Base-by-base conservation (phyloP, 2,797 vertebrate species). In the Coreius guichenoti region DNA sequence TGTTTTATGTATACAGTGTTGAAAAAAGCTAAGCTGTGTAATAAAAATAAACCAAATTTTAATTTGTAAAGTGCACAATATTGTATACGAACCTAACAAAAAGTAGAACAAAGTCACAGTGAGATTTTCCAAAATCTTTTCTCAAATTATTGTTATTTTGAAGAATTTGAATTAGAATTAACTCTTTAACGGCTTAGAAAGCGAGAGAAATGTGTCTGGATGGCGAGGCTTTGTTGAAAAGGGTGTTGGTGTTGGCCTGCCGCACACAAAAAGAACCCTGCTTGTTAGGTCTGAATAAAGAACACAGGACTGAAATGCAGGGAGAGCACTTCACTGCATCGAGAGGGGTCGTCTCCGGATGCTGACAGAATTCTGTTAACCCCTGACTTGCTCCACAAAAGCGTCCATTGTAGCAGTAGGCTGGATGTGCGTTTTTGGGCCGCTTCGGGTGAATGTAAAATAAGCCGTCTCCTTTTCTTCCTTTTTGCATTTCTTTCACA, bases 391-490 rank as follows among this genome's bases (percentile, higher is more conserved):
- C 77, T 70, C 54, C 85, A 95, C 94, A 96, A 95, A 94, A 93
- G 92, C 89, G 3, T 65, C 87, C 92, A 93, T 95, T 95, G 93
- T 95, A 88, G 89, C 79, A 83, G 81, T 67, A 86, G 86, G 86
- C 91, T 92, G 88, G 88, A 88, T 89, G 90, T 88, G 90, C 87
- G 45, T 83, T 89, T 88, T 92, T 90, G 92, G 92, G 92, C 90
- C 80, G 90, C 90, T 80, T 90, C 88, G 92, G 90, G 91, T 93
- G 94, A 94, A 95, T 94, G 90, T 91, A 90, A 93, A 94, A 93
- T 92, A 91, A 94, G 92, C 89, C 90, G 90, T 86, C 87, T 79
- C 86, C 89, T 89, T 91, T 92, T 93, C 89, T 91, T 91, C 87
- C 83, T 88, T 91, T 88, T 90, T 70, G 89, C 89, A 87, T 75